These are phyloP conservation scores for Megaleporinus macrocephalus DNA, from an alignment of 2,113 vertebrate species.

Conservation along the genomic window DNA sequence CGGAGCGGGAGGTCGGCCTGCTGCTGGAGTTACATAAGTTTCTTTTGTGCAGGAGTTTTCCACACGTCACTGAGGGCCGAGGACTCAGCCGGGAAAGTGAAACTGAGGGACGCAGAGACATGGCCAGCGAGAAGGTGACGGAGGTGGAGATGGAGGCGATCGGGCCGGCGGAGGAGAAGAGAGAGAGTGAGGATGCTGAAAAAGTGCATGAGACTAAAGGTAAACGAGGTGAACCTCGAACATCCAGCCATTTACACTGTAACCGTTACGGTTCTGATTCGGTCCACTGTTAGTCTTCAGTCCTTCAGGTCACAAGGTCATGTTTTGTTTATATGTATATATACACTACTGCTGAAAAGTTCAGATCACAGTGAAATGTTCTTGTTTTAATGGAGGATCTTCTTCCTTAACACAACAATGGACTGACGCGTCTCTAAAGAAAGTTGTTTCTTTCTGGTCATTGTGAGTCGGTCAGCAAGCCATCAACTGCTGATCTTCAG, in stretches of 20 bases:
- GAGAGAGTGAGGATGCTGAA: slow-evolving; percentile 1
- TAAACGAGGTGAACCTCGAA: slow-evolving; percentile 41
- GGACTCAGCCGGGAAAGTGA: slow-evolving; percentile 35
- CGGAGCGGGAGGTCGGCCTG: neutral
- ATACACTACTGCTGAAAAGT: no score
- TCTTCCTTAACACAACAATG: no score
- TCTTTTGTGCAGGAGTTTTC: slow-evolving; percentile 1
- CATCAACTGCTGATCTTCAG: no score
- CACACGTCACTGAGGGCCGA: neutral
- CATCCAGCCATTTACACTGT: neutral
- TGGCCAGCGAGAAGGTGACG: slow-evolving; percentile 46
- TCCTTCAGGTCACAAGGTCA: neutral
- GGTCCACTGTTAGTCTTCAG: neutral
- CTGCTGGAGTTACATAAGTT: neutral
- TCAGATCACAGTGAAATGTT: no score
- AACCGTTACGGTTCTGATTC: no score
- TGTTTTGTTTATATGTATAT: no score
- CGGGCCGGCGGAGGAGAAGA: neutral
- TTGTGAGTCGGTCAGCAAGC: no score
- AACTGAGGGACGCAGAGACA: slow-evolving; percentile 39
- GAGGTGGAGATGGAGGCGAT: slow-evolving; percentile 61
- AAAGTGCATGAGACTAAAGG: slow-evolving; percentile 10
- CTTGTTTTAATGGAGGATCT: no score
- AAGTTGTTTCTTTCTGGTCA: no score
- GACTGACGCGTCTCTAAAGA: no score